Evolutionary conservation across 2,888 invertebrate genomes (phyloP).

Genomic region (Patella caerulea): DNA sequence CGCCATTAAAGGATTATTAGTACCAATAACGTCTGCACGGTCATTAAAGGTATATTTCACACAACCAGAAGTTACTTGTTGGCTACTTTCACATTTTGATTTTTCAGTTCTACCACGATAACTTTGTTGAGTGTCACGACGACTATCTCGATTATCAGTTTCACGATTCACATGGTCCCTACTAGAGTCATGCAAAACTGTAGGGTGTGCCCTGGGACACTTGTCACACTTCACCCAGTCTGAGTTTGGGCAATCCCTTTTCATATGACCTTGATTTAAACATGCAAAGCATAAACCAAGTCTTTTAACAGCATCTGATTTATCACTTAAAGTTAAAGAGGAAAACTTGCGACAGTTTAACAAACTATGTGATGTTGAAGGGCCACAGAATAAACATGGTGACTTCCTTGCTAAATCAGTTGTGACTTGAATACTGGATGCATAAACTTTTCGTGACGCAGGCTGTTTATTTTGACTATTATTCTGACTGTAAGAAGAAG

Average conservation of each 20-base stretch:
- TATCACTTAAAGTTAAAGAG: background rate
- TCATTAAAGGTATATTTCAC: too few relatives aligned
- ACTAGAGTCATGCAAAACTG: background rate
- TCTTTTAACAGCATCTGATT: background rate
- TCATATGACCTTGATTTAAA: background rate
- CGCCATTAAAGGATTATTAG: conserved; percentile 12
- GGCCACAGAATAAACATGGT: background rate
- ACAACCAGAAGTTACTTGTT: background rate
- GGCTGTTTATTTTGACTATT: background rate
- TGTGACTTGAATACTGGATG: background rate
- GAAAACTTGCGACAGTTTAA: background rate
- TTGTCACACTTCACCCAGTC: background rate
- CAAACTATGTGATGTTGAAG: background rate
- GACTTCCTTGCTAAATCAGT: background rate
- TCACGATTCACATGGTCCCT: background rate
- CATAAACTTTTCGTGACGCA: background rate
- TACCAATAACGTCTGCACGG: too few relatives aligned
- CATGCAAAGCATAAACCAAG: background rate
- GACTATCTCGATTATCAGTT: background rate
- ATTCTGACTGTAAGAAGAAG: background rate
- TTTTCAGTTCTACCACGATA: background rate
- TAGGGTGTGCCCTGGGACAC: background rate
- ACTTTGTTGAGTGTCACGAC: background rate
- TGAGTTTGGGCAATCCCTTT: background rate
- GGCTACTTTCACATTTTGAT: background rate